Conservation (phyloP, 2,113 vertebrate genomes). For the Oophaga pumilio region DNA sequence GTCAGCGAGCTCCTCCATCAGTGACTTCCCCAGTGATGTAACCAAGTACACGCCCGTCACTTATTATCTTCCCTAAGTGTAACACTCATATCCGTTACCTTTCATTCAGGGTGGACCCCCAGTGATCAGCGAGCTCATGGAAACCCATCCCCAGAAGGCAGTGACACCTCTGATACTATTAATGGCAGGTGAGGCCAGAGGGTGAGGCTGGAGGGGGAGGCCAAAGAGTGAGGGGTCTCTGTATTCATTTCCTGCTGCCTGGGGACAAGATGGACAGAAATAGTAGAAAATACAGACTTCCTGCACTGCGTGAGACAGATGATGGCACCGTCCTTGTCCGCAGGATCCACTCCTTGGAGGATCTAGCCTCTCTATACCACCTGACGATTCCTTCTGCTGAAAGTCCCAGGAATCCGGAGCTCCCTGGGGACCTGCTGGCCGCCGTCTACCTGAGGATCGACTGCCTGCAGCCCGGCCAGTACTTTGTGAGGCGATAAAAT, state of each 20-base stretch:
- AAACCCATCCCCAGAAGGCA: not conserved
- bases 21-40: too few species aligned
- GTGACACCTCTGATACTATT: not conserved
- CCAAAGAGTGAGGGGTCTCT: not conserved
- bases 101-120: not conserved
- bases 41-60: not conserved
- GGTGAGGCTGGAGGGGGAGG: not conserved
- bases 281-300: too few species aligned
- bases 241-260: not conserved
- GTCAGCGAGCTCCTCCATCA: too few species aligned
- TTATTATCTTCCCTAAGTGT: not conserved
- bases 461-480: conserved; percentile 38
- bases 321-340: not conserved
- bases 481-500: conserved; percentile 48
- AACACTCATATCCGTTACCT: not conserved
- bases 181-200: not conserved
- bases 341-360: not conserved
- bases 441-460: conserved; percentile 56
- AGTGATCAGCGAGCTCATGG: not conserved
- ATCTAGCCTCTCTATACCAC: not conserved
- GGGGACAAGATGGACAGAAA: too few species aligned
- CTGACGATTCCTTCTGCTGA: not conserved
- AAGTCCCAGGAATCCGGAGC: not conserved
- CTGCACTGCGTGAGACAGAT: too few species aligned
- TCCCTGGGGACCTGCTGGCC: conserved; percentile 25